Conservation (phyloP, 2,888 invertebrate genomes). For the Eupithecia subfuscata region DNA sequence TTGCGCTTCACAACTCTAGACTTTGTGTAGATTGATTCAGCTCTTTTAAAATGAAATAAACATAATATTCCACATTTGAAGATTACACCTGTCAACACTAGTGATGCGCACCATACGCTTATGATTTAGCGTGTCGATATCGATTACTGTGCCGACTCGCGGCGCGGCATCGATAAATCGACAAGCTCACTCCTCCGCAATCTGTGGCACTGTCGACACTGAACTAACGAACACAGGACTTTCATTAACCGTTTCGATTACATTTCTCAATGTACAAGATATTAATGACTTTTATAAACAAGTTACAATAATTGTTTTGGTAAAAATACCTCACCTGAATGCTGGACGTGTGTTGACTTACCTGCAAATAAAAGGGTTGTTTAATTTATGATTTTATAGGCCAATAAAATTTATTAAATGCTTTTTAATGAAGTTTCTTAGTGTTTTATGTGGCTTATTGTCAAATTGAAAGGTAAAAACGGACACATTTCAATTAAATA, state of each 20-base stretch:
- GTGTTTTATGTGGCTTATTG: not conserved
- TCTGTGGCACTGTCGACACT: conserved; percentile 52
- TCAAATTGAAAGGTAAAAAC: not conserved
- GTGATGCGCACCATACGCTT: conserved; percentile 57
- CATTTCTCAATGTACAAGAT: conserved; percentile 60
- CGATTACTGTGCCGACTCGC: conserved; percentile 65
- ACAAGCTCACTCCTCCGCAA: conserved; percentile 17
- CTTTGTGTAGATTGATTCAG: not conserved
- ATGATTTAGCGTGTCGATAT: conserved; percentile 65
- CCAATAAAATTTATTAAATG: conserved; percentile 18
- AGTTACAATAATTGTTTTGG: conserved; percentile 64
- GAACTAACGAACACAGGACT: conserved; percentile 68
- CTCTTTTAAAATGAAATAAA: not conserved
- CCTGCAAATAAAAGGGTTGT: conserved; percentile 57
- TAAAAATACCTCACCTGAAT: conserved; percentile 50
- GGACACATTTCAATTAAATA: not conserved
- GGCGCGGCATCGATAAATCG: conserved; percentile 66
- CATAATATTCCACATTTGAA: not conserved
- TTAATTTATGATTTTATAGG: conserved; percentile 34
- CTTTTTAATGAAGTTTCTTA: conserved; percentile 12
- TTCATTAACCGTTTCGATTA: conserved; percentile 71
- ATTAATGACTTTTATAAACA: conserved; percentile 74
- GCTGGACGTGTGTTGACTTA: conserved; percentile 49
- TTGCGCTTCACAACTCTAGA: not conserved
- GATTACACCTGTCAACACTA: conserved; percentile 39